These are phyloP conservation scores for Mormyrus proboscirostris DNA, from an alignment of 2,797 vertebrate genomes.

Conservation along the genomic window DNA sequence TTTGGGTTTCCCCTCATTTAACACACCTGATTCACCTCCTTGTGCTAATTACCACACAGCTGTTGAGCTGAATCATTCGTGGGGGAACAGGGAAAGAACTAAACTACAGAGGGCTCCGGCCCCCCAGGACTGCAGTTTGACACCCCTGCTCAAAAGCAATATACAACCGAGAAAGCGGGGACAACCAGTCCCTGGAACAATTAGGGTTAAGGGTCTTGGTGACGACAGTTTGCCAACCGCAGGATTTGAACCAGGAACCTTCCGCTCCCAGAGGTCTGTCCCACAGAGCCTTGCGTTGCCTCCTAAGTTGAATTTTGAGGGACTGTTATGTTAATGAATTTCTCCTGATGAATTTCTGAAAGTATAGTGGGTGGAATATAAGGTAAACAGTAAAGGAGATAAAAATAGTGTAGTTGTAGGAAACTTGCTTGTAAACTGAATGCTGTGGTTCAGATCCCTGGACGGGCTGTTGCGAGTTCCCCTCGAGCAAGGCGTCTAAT, in stretches of 20 bases:
- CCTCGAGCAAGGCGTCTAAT: not conserved
- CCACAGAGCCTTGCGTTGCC: not conserved
- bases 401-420: conserved; percentile 5
- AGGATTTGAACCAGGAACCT: not conserved
- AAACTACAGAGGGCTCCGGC: too few relatives aligned
- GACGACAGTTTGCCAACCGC: not conserved
- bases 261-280: not conserved
- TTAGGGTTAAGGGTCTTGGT: not conserved
- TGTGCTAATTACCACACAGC: too few relatives aligned
- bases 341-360: not conserved
- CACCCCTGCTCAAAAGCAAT: not conserved
- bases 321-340: not conserved
- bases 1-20: too few relatives aligned
- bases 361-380: not conserved
- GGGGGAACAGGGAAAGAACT: too few relatives aligned
- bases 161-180: not conserved
- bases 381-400: not conserved
- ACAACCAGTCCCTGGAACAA: not conserved
- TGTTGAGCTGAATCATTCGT: too few relatives aligned
- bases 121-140: too few relatives aligned
- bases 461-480: not conserved
- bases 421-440: not conserved
- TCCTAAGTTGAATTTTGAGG: not conserved
- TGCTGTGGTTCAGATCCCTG: not conserved
- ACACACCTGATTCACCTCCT: too few relatives aligned